These are phyloP conservation scores for Lissonota sp. DNA, from an alignment of 2,888 invertebrate species.

Conservation along the genomic window DNA sequence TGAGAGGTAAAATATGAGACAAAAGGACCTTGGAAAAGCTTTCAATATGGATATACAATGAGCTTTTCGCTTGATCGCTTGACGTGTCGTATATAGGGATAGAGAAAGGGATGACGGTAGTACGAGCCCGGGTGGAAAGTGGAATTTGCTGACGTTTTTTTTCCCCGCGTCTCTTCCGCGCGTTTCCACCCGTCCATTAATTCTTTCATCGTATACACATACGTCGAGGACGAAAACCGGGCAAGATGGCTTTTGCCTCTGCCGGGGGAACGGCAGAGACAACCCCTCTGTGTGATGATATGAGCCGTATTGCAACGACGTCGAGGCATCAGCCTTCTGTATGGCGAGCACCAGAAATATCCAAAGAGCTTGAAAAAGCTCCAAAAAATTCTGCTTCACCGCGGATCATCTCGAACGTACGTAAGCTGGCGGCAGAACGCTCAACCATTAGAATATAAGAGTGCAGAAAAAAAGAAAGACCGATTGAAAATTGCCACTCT, in stretches of 20 bases:
- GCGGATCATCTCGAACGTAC: conserved; percentile 33
- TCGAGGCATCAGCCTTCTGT: not conserved
- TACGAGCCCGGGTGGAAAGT: conserved; percentile 56
- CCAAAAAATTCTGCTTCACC: conserved; percentile 49
- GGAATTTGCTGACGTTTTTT: conserved; percentile 58
- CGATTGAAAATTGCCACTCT: too few species aligned
- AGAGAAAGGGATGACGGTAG: conserved; percentile 2
- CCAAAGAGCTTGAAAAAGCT: conserved; percentile 30
- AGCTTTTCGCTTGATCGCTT: conserved; percentile 51
- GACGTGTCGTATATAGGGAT: conserved; percentile 17
- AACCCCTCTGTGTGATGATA: not conserved
- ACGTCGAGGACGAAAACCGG: conserved; percentile 33
- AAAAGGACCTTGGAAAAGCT: not conserved
- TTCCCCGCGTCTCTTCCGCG: conserved; percentile 13
- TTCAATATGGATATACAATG: not conserved
- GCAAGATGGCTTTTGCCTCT: conserved; percentile 17
- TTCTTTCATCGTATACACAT: conserved; percentile 51
- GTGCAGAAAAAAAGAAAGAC: not conserved
- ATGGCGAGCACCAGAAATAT: conserved; percentile 26
- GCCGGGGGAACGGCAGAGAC: not conserved
- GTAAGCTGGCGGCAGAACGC: not conserved
- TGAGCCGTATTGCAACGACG: not conserved
- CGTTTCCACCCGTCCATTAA: conserved; percentile 58
- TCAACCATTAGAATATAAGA: conserved; percentile 7
- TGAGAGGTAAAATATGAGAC: conserved; percentile 37